Evolutionary conservation across 2,888 invertebrate species (phyloP).

Genomic region (Cybosia mesomella): DNA sequence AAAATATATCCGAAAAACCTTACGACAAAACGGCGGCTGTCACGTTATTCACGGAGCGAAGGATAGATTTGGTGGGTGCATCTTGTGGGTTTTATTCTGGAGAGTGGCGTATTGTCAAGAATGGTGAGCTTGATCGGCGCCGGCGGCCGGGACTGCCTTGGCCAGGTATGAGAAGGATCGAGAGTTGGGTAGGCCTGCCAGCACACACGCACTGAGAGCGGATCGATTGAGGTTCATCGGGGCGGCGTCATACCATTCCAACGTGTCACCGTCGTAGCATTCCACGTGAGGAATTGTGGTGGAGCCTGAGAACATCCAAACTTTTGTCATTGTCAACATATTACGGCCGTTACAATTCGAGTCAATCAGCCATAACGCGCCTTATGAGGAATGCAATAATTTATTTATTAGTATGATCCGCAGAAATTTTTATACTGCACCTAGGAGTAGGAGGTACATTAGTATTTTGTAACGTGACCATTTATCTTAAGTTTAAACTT

Average conservation of each 20-base stretch:
- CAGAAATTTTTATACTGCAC: too few species aligned
- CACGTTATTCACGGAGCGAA: slow-evolving; percentile 42
- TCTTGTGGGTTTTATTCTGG: slow-evolving; percentile 26
- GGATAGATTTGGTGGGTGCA: slow-evolving; percentile 40
- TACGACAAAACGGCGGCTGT: slow-evolving; percentile 26
- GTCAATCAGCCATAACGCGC: too few species aligned
- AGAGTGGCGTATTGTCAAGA: slow-evolving; percentile 53
- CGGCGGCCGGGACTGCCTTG: slow-evolving; percentile 82
- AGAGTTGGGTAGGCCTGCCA: slow-evolving; percentile 90
- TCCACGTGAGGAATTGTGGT: slow-evolving; percentile 92
- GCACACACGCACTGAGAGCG: slow-evolving; percentile 92
- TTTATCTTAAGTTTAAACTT: too few species aligned
- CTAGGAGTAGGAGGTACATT: too few species aligned
- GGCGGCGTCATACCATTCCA: slow-evolving; percentile 90
- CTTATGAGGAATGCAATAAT: too few species aligned
- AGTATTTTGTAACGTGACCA: too few species aligned
- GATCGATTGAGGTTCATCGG: slow-evolving; percentile 94
- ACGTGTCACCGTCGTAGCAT: slow-evolving; percentile 90
- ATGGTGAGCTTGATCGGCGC: slow-evolving; percentile 79
- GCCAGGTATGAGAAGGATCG: slow-evolving; percentile 88
- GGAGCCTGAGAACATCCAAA: slow-evolving; percentile 79
- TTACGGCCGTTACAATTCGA: too few species aligned
- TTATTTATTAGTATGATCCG: too few species aligned
- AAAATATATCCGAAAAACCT: slow-evolving; percentile 45
- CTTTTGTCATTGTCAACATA: neutral